Evolutionary conservation across 2,113 vertebrate species (phyloP).

Genomic region (Pitta sordida): DNA sequence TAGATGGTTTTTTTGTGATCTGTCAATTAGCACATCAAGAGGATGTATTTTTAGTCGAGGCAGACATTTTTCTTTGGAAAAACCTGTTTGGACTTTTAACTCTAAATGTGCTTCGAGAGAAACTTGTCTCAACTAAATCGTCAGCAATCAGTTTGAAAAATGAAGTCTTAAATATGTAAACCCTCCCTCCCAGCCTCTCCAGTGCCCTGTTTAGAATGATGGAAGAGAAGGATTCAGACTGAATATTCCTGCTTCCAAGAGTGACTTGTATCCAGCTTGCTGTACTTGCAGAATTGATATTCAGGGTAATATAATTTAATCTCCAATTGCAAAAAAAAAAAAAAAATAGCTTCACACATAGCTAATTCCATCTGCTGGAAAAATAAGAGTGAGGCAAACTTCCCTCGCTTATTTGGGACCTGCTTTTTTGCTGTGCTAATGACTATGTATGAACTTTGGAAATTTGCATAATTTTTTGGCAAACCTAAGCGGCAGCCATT

Average conservation of each 20-base stretch:
- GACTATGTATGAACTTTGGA: conserved; percentile 37
- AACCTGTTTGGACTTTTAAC: neutral
- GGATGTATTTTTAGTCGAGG: neutral
- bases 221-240: neutral
- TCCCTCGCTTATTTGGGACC: conserved; percentile 16
- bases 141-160: neutral
- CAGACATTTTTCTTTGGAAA: neutral
- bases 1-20: neutral
- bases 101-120: neutral
- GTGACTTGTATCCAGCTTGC: neutral
- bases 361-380: conserved; percentile 51
- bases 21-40: conserved; percentile 20
- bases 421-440: conserved; percentile 40
- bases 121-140: neutral
- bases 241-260: neutral
- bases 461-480: conserved; percentile 50
- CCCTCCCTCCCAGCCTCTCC: neutral
- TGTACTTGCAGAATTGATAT: neutral
- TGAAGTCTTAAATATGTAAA: neutral
- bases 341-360: conserved; percentile 10
- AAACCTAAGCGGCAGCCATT: neutral
- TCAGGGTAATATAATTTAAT: neutral
- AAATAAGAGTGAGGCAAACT: neutral
- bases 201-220: neutral
- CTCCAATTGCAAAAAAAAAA: conserved; percentile 1